Conservation (phyloP, 2,797 vertebrate species). For the Microctenopoma lineatum region DNA sequence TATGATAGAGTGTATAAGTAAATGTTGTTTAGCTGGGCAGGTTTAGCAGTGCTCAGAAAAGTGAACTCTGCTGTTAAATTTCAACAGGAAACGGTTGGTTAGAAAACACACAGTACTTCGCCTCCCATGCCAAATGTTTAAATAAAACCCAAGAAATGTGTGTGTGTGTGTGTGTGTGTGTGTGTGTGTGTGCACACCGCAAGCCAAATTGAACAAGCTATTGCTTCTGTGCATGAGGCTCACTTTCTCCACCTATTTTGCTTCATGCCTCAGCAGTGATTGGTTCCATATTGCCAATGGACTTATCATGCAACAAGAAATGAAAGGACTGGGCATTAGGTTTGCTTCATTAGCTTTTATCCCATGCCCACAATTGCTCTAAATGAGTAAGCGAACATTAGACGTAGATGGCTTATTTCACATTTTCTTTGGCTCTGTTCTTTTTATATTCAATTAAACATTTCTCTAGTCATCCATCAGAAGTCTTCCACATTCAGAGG, state of each 20-base stretch:
- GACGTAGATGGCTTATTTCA: slow-evolving; percentile 41
- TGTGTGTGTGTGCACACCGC: slow-evolving; percentile 14
- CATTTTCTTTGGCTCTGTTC: slow-evolving; percentile 45
- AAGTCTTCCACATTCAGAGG: neutral
- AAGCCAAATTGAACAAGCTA: slow-evolving; percentile 34
- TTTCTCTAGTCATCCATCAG: slow-evolving; percentile 40
- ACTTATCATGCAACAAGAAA: slow-evolving; percentile 49
- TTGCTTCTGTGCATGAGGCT: slow-evolving; percentile 25
- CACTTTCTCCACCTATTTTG: slow-evolving; percentile 37
- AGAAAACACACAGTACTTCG: slow-evolving; percentile 32
- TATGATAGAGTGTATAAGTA: neutral
- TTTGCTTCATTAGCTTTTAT: slow-evolving; percentile 62
- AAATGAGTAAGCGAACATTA: slow-evolving; percentile 39
- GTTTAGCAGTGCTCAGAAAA: slow-evolving; percentile 9
- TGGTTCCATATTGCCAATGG: slow-evolving; percentile 68
- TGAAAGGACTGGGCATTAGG: slow-evolving; percentile 51
- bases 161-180: slow-evolving; percentile 12
- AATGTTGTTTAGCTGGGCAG: too few species aligned
- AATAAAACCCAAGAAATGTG: slow-evolving; percentile 19
- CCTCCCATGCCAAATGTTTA: slow-evolving; percentile 13
- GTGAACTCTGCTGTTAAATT: slow-evolving; percentile 27
- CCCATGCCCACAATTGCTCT: slow-evolving; percentile 39
- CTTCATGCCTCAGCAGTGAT: slow-evolving; percentile 62
- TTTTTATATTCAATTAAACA: slow-evolving; percentile 54
- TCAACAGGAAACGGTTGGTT: slow-evolving; percentile 38